Base-by-base conservation (phyloP, 2,888 invertebrate genomes). In the Petrolisthes manimaculis region DNA sequence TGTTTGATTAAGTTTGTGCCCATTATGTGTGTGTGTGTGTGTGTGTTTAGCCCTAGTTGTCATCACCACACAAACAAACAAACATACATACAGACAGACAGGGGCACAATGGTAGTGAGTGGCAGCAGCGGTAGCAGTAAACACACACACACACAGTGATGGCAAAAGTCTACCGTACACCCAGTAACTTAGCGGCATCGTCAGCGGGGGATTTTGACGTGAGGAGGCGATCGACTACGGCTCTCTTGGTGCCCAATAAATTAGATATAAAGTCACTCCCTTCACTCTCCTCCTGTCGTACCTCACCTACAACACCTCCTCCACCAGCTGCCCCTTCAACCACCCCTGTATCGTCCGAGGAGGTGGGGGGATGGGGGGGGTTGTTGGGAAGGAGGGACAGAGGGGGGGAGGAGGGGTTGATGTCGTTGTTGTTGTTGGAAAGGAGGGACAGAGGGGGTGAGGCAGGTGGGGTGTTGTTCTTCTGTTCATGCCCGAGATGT, bases 261-360 rank as follows among this genome's bases (percentile, higher is more conserved):
- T 90, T 83, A 14, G 90, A 90, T 56, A 90, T 90, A 24, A 90
- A 90, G 79, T 90, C 90, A n/a, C 81, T 86, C 8, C 85, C 85
- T 51, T 85, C 85, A 9, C 81, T 55, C 53, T 86, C 89, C 55
- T 86, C 87, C 53, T 87, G 84, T 9, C 83, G 67, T 56, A 75
- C 90, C 37, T n/a, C n/a, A n/a, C 80, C 78, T 21, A 75, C 88
- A 37, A 37, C 37, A 0, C n/a, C n/a, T n/a, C n/a, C n/a, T n/a
- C n/a, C n/a, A n/a, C 69, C 37, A 61, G 4, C 24, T 9, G 51
- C 24, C 83, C 1, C n/a, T n/a, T n/a, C n/a, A n/a, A n/a, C 37
- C 37, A 37, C 37, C 37, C 37, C 37, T n/a, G n/a, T n/a, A 2
- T 80, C 67, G n/a, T 56, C 8, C 14, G 24, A 21, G 51, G n/a